These are phyloP conservation scores for Noctua fimbriata DNA, from an alignment of 2,888 invertebrate genomes.

Conservation along the genomic window DNA sequence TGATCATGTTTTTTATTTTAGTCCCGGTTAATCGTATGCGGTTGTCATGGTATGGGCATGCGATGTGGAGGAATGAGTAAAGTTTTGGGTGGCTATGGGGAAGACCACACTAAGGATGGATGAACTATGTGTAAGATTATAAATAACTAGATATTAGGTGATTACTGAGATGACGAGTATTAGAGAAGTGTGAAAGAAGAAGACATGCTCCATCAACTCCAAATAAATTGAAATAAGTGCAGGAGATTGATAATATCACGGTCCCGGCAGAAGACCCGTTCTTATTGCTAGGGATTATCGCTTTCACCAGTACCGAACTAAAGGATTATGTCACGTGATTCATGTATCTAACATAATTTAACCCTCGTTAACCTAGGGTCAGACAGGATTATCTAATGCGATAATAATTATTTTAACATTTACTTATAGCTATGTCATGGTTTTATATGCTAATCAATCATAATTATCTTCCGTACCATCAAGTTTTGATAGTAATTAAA, in stretches of 20 bases:
- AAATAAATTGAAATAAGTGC: not conserved
- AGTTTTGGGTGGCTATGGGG: not conserved
- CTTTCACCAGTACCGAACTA: not conserved
- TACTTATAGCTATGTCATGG: not conserved
- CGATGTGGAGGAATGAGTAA: not conserved
- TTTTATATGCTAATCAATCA: not conserved
- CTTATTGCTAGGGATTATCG: not conserved
- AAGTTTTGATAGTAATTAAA: not conserved
- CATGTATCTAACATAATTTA: not conserved
- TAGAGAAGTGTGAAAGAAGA: not conserved
- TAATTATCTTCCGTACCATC: not conserved
- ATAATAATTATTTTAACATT: constrained; percentile 21
- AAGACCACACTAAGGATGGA: not conserved
- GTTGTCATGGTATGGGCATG: not conserved
- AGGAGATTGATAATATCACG: not conserved
- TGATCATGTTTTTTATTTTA: not conserved
- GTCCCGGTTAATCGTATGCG: not conserved
- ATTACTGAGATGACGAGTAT: not conserved
- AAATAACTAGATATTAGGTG: not conserved
- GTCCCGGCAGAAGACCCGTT: not conserved
- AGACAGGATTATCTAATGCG: constrained; percentile 1
- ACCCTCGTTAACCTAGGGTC: not conserved
- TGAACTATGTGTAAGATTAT: not conserved
- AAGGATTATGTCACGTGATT: not conserved
- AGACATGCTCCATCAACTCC: not conserved